phyloP scores from a whole-genome alignment of 2,888 invertebrate species.

The Drosophila formosana region DNA sequence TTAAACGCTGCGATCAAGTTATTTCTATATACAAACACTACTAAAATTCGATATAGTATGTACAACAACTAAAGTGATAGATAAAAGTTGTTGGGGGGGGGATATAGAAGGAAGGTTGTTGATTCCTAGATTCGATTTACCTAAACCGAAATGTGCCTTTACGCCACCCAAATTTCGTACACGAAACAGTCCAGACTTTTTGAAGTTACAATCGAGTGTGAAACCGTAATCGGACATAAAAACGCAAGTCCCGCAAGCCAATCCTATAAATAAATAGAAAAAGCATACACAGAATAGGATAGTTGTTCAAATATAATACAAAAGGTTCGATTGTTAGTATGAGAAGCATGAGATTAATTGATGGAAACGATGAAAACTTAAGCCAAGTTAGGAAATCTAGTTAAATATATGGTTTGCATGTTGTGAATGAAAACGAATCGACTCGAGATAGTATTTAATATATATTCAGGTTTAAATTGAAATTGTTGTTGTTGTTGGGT shows the following conservation, averaged over 20 bases:
- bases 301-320: constrained; percentile 69
- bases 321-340: constrained; percentile 44
- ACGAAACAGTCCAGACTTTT: constrained; percentile 95
- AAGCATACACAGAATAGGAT: constrained; percentile 84
- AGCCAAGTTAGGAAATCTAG: constrained; percentile 1
- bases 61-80: neutral
- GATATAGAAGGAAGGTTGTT: neutral
- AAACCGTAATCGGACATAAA: constrained; percentile 95
- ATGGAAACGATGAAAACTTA: neutral
- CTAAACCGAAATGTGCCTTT: constrained; percentile 95
- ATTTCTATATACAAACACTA: constrained; percentile 35
- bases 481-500: constrained; percentile 30
- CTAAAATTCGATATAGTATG: constrained; percentile 19
- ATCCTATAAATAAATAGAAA: constrained; percentile 85
- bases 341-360: constrained; percentile 29
- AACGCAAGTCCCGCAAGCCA: constrained; percentile 92
- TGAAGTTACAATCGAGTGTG: constrained; percentile 96
- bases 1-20: constrained; percentile 54
- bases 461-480: neutral
- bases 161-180: constrained; percentile 95
- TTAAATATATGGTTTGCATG: neutral
- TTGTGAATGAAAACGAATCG: constrained; percentile 19
- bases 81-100: neutral
- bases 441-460: neutral
- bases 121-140: constrained; percentile 86